Evolutionary conservation across 1,140 invertebrate genomes (phyloP).

Genomic region (Drosophila micromelanica): DNA sequence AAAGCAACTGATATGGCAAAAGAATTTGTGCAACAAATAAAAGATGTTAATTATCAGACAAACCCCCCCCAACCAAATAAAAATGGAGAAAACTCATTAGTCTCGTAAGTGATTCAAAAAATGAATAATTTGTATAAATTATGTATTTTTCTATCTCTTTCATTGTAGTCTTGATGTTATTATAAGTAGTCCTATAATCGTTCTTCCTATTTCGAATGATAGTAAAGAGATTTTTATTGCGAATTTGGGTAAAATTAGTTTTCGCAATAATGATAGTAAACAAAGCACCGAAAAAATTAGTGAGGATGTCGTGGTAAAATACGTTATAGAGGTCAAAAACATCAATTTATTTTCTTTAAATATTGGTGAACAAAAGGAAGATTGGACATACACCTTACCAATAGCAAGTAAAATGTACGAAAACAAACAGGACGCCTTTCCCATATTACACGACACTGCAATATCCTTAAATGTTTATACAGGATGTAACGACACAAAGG

Average conservation of each 20-base stretch:
- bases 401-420: constrained; percentile 70
- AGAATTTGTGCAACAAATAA: constrained; percentile 92
- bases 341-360: constrained; percentile 95
- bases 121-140: neutral
- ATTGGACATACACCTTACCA: constrained; percentile 61
- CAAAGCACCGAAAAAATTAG: constrained; percentile 16
- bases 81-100: constrained; percentile 34
- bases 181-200: constrained; percentile 95
- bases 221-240: constrained; percentile 94
- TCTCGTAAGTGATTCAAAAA: constrained; percentile 42
- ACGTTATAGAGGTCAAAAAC: constrained; percentile 88
- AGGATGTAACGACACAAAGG: constrained; percentile 83
- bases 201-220: constrained; percentile 91
- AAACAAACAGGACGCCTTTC: constrained; percentile 69
- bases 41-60: constrained; percentile 55
- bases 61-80: constrained; percentile 38
- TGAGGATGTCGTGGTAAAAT: constrained; percentile 48
- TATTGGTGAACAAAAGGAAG: constrained; percentile 76
- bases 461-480: constrained; percentile 86
- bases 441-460: constrained; percentile 88
- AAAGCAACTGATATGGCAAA: constrained; percentile 97
- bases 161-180: constrained; percentile 88
- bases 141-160: neutral
- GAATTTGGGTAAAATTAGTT: constrained; percentile 95
- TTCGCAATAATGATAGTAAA: constrained; percentile 85